Evolutionary conservation across 2,113 vertebrate species (phyloP).

Genomic region (Eleginops maclovinus): DNA sequence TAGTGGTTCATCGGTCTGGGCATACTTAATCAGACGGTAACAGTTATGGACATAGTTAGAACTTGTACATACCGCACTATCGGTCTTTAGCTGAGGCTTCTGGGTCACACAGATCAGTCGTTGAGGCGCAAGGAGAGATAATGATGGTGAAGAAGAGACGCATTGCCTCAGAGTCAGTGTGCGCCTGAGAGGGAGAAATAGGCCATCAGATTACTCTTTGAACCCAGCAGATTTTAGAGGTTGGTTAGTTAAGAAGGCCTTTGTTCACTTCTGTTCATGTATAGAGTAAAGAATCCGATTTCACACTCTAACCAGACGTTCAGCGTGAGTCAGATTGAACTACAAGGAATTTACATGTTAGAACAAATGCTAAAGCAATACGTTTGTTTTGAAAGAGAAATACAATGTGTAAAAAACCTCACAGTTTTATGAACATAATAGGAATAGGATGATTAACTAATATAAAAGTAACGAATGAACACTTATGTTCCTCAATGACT

Average conservation of each 20-base stretch:
- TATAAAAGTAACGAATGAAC: too few relatives aligned
- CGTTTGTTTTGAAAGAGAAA: too few relatives aligned
- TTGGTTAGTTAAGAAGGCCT: neutral
- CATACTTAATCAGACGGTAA: conserved; percentile 9
- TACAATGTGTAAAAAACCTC: too few relatives aligned
- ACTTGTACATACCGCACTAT: neutral
- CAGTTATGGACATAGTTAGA: conserved; percentile 9
- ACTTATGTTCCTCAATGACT: too few relatives aligned
- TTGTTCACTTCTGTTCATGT: neutral
- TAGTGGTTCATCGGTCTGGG: neutral
- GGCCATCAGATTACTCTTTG: conserved; percentile 18
- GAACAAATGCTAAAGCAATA: too few relatives aligned
- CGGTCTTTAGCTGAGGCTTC: conserved; percentile 54
- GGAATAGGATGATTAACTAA: too few relatives aligned
- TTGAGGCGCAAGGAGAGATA: conserved; percentile 24
- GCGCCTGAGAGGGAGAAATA: conserved; percentile 36
- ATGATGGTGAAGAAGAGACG: conserved; percentile 36
- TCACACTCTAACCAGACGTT: too few relatives aligned
- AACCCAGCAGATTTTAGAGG: neutral
- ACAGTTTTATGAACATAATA: too few relatives aligned
- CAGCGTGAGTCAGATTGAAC: too few relatives aligned
- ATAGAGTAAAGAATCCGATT: too few relatives aligned
- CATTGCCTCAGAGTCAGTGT: conserved; percentile 13
- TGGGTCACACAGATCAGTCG: conserved; percentile 76
- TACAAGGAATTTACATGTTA: too few relatives aligned